A percentile compares a stretch with the other conserved stretches of the same genome.
phyloP scores from a whole-genome alignment of 2,113 vertebrate genomes.

The Glaucidium brasilianum region DNA sequence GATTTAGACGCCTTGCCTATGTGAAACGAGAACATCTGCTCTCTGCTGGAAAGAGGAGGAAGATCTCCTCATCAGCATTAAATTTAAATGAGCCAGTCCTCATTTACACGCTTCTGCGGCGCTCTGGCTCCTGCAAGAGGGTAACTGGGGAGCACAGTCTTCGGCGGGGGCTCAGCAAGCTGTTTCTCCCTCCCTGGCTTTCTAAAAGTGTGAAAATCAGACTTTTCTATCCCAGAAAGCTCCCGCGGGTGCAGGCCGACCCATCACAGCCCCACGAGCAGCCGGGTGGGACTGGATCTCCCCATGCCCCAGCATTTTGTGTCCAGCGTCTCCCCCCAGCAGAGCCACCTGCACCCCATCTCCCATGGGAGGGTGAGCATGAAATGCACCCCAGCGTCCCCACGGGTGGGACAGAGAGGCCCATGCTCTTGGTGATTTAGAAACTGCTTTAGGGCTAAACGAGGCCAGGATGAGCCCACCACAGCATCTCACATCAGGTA shows the following conservation, averaged over 20 bases:
- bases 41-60: constrained; percentile 69
- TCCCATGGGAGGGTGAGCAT: fast-evolving
- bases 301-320: fast-evolving
- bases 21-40: constrained; percentile 53
- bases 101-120: constrained; percentile 43
- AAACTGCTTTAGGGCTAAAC: not conserved
- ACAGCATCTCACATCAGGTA: not conserved
- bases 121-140: constrained; percentile 35
- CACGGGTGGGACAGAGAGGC: not conserved
- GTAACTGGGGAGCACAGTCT: not conserved
- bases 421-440: not conserved
- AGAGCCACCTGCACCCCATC: fast-evolving
- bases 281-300: not conserved
- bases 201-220: not conserved
- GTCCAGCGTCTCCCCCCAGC: not conserved
- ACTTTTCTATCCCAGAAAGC: not conserved
- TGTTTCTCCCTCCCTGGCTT: not conserved
- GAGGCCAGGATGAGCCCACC: not conserved
- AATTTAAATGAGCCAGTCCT: constrained; percentile 69
- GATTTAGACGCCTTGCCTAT: constrained; percentile 48
- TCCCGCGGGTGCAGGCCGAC: fast-evolving
- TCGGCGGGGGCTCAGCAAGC: not conserved
- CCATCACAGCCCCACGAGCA: fast-evolving
- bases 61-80: constrained; percentile 73
- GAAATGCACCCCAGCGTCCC: fast-evolving